Percentiles rank a stretch among this genome's conserved stretches.
Conservation (phyloP, 2,888 invertebrate species). For the Lepidochitona cinerea region DNA sequence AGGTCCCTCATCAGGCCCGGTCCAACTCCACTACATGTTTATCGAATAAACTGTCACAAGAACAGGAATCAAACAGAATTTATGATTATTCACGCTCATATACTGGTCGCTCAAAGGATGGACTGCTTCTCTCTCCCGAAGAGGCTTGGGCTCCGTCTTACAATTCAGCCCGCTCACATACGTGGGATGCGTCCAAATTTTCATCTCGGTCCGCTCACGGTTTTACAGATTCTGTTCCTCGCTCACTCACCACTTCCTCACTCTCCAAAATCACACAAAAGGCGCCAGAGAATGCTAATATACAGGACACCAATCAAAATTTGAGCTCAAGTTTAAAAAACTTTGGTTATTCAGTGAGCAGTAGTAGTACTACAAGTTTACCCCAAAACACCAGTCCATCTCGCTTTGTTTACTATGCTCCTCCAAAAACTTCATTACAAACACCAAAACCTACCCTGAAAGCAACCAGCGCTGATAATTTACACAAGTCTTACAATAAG, state of each 20-base stretch:
- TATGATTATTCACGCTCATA: not conserved
- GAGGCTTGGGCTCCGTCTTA: not conserved
- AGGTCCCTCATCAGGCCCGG: not conserved
- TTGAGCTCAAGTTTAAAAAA: not conserved
- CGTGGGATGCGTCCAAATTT: not conserved
- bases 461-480: not conserved
- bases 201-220: not conserved
- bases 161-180: not conserved
- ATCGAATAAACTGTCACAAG: conserved; percentile 32
- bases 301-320: not conserved
- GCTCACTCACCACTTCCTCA: not conserved
- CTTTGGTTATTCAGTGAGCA: not conserved
- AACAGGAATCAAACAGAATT: conserved; percentile 29
- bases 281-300: not conserved
- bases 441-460: not conserved
- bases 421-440: not conserved
- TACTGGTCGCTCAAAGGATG: not conserved
- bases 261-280: not conserved
- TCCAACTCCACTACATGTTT: conserved; percentile 1
- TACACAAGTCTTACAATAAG: not conserved
- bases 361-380: not conserved
- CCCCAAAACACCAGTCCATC: not conserved
- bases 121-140: not conserved
- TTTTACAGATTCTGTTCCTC: not conserved
- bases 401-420: not conserved